Evolutionary conservation across 37 sponge, comb jelly and placozoan genomes (phyloP), one percentile per base, ranked within the genome.

Genomic region (Halisarca cf. caerulea): DNA sequence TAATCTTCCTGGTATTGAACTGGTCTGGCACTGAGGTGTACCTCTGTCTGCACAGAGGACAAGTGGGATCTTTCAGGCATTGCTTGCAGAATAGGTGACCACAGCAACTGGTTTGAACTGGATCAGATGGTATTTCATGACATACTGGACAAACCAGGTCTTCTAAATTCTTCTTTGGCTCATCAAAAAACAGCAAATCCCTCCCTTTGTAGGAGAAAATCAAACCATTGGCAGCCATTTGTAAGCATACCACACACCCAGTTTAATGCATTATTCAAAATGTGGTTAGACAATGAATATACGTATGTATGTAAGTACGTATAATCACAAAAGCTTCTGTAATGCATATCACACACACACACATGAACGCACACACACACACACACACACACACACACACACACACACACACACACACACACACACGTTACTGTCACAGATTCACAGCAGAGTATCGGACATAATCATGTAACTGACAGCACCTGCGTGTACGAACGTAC

Each of bases 381-480:
- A 27, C 33, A 68, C 69, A 68, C 69, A 27, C 33, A 68, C 69
- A 68, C 69, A 68, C 69, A 68, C 69, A 68, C 69, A 32, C 69
- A 68, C 69, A 30, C 4, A 68, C 69, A n/a, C n/a, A n/a, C n/a
- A n/a, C n/a, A n/a, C n/a, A n/a, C n/a, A n/a, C 69, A 68, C 69
- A 32, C 69, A 68, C 69, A 32, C 69, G 30, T 18, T 47, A 47
- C 51, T 47, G 11, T 11, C 6, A 47, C 51, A 6, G n/a, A n/a
- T n/a, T n/a, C n/a, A n/a, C n/a, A n/a, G n/a, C n/a, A n/a, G n/a
- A n/a, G n/a, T n/a, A n/a, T n/a, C n/a, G n/a, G n/a, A n/a, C n/a
- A n/a, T n/a, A n/a, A n/a, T n/a, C n/a, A n/a, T n/a, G n/a, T n/a
- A n/a, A n/a, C n/a, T n/a, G n/a, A n/a, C n/a, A n/a, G n/a, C n/a